Evolutionary conservation across 2,797 vertebrate genomes (phyloP), one percentile per base, ranked within the genome.

Genomic region (Galaxias olidus): DNA sequence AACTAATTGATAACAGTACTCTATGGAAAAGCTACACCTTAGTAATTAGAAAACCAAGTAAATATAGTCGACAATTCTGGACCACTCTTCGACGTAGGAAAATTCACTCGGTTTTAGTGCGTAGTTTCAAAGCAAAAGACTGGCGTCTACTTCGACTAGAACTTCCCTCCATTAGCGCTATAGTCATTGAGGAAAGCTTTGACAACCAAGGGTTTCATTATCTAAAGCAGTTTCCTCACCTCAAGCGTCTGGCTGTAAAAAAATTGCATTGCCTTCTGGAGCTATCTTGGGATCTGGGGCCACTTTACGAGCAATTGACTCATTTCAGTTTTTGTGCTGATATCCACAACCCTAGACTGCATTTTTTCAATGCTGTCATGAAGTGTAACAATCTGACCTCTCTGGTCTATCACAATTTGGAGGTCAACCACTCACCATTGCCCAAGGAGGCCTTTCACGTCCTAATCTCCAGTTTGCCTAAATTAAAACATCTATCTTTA

Each of bases 401-500:
- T 30, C 30, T 30, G 30, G 30, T 30, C 30, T 30, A 30, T 30
- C 30, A 30, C 30, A 30, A 30, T 30, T 30, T 30, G 30, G 30
- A 30, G 30, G 6, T 30, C 30, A 30, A 30, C 30, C 30, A 30
- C 30, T 6, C 30, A 30, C 30, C 30, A 30, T 30, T 30, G 30
- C 56, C 73, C 11, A 80, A 70, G 19, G 43, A 63, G 30, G 63
- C 58, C 1, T 55, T 88, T 51, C 77, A 75, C 14, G 52, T 53
- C 19, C 53, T 85, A 19, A 45, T 87, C 11, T 69, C 75, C 3
- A 19, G 62, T 12, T 61, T 87, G 30, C 78, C 82, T 8, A 76
- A 85, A 14, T 62, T 87, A 43, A 73, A 77, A 17, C 76, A 81
- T 4, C 68, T 88, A 12, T 89, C 86, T 41, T 69, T 86, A 45